phyloP scores from a whole-genome alignment of 2,797 vertebrate species.

The Gymnothorax reevesii region DNA sequence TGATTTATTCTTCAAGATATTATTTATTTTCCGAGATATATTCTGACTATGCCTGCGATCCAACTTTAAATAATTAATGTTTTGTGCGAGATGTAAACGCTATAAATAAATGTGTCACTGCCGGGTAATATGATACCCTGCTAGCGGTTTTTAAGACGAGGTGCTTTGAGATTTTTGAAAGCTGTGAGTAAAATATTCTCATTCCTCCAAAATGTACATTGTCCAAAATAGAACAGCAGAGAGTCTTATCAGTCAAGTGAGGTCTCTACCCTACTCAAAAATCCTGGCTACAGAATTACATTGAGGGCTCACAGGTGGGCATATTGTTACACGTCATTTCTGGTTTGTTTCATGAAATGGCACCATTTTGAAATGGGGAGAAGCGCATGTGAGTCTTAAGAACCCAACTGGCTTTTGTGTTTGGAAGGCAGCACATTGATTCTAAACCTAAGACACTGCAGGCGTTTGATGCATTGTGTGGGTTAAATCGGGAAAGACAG shows the following conservation, averaged over 20 bases:
- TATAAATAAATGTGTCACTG: neutral
- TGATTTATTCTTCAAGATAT: no score
- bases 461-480: neutral
- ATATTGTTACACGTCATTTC: neutral
- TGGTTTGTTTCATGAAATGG: neutral
- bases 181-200: neutral
- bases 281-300: neutral
- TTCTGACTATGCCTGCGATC: neutral
- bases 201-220: neutral
- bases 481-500: neutral
- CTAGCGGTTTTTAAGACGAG: neutral
- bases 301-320: neutral
- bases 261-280: neutral
- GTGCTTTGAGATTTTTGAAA: conserved; percentile 2
- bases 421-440: neutral
- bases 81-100: neutral
- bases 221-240: neutral
- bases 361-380: neutral
- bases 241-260: neutral
- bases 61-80: neutral
- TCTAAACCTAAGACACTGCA: neutral
- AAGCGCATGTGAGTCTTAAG: neutral
- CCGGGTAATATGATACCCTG: neutral
- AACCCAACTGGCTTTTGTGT: neutral
- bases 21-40: no score